Evolutionary conservation across 1,140 invertebrate genomes (phyloP), one percentile per base, ranked within the genome.

Genomic region (Bombus turneri): DNA sequence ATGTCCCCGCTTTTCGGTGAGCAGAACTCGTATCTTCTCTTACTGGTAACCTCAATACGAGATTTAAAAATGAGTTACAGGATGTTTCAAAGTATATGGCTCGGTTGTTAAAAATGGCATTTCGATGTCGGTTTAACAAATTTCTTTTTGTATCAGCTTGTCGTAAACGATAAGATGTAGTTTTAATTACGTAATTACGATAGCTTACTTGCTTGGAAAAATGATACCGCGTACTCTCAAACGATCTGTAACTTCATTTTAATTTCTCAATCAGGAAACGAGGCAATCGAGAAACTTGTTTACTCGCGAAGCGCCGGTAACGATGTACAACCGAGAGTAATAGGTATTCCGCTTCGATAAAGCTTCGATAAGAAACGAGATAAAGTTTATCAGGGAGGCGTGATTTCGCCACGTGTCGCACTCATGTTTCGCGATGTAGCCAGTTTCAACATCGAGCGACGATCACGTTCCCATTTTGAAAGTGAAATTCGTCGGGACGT

Each of bases 1-100:
- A 53, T 83, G 1, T 62, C 76, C 95, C 53, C 95, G 95, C 80
- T 89, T 95, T 22, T 92, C 92, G 37, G 92, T 94, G 9, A 92
- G 74, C 3, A 25, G 31, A 0, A 25, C 57, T 57, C 53, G 18
- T 86, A 28, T 37, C 68, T 47, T 12, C 6, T 22, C 28, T 59
- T 10, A 22, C 3, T 6, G 0, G 31, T 57, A 34, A 28, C 47
- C 22, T 37, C 43, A 12, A 53, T 75, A 34, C 31, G 72, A 47
- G n/a, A 34, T 25, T n/a, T 3, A 3, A 25, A 59, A 39, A 39
- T 4, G 0, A 53, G 10, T 22, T 37, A 37, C 73, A 37, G 25
- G 47, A 10, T 10, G 34, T 28, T 76, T 37, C 74, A 59, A 28
- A 76, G 5, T 12, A 13, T 9, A 22, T 15, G n/a, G 10, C 3